phyloP scores from a whole-genome alignment of 2,888 invertebrate genomes.

The Ornithoptera alexandrae region DNA sequence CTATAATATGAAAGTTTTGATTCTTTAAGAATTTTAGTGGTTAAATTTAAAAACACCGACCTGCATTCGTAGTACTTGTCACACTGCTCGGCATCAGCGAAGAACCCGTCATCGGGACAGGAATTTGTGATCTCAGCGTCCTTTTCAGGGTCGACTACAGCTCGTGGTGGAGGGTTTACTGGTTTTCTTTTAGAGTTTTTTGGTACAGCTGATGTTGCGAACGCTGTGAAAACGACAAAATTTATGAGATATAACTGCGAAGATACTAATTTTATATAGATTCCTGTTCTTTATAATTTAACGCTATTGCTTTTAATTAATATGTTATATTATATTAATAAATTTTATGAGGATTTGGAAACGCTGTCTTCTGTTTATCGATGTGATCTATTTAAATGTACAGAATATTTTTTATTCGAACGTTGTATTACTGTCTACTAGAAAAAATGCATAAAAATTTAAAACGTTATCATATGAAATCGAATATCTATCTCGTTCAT shows the following conservation, averaged over 20 bases:
- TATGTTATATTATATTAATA: no score
- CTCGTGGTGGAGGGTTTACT: conserved; percentile 53
- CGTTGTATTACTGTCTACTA: no score
- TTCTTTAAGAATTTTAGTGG: not conserved
- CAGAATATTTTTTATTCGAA: no score
- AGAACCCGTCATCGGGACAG: conserved; percentile 92
- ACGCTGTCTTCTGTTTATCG: no score
- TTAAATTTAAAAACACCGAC: conserved; percentile 43
- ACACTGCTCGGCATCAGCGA: conserved; percentile 91
- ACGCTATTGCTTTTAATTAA: no score
- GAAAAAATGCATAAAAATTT: no score
- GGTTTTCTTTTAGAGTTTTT: conserved; percentile 53
- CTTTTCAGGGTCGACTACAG: conserved; percentile 51
- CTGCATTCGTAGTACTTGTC: conserved; percentile 92
- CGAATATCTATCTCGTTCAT: conserved; percentile 2
- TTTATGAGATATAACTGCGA: not conserved
- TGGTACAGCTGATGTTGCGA: conserved; percentile 61
- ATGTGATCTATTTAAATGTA: no score
- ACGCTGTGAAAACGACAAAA: conserved; percentile 15
- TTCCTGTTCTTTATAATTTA: no score
- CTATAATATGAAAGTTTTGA: not conserved
- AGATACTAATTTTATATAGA: not conserved
- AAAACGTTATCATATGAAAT: not conserved
- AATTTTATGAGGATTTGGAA: no score
- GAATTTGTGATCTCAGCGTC: conserved; percentile 81